Base-by-base conservation (phyloP, 2,797 vertebrate genomes). In the Takifugu ocellatus region DNA sequence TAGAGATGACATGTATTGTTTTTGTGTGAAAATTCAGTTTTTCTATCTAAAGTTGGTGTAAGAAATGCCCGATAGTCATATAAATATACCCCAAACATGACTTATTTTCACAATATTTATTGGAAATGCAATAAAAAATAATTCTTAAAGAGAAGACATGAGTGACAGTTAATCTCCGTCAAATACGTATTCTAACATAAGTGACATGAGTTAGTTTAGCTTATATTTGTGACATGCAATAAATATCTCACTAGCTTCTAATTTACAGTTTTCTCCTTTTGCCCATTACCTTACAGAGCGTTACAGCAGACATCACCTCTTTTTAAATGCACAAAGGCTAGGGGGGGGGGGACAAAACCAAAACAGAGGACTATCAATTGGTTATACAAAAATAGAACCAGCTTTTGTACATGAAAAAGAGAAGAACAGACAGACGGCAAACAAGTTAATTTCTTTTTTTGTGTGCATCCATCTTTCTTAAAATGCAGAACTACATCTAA, bases 381-480 rank as follows among this genome's bases (percentile, higher is more conserved):
- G 77, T 77, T 65, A 82, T 89, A 87, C 82, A 88, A 89, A 90
- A 91, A 91, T 90, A 88, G 88, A 91, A 84, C 86, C 81, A 84
- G 78, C 63, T 84, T 77, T 87, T 60, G 68, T 70, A 77, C 76
- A 85, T 74, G 57, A 77, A 82, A 79, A 84, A 66, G 74, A 73
- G 83, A 77, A 72, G 72, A 68, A 82, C 72, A 68, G 70, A 79
- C 59, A 72, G 76, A 86, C 74, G 29, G 74, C 77, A 75, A 83
- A 81, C 46, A 53, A 70, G 68, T 56, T 73, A 65, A 66, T 70
- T 61, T 65, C 72, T 80, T 63, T 78, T 70, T 65, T 77, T 72
- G 70, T 75, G 62, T 73, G 68, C 72, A 58, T 73, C 70, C 74
- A 59, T 66, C 69, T 49, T 57, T 51, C 69, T 85, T 79, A 56